Conservation (phyloP, 1,140 invertebrate species). For the Venturia canescens region DNA sequence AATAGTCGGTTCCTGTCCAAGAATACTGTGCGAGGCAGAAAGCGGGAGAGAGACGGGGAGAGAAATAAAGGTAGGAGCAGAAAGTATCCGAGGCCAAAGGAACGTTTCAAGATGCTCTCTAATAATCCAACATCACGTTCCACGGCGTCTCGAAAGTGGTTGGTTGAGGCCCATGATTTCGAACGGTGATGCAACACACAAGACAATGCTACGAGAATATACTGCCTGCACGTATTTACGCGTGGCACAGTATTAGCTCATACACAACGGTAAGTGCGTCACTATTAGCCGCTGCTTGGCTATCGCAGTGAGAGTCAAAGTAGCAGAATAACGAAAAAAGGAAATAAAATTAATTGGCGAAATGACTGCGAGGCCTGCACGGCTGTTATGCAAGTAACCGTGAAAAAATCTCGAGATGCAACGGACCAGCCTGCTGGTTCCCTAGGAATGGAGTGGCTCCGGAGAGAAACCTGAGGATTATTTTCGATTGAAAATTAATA, state of each 20-base stretch:
- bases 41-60: not conserved
- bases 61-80: not conserved
- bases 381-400: not conserved
- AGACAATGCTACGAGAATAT: constrained; percentile 17
- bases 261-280: too few relatives aligned
- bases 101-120: constrained; percentile 19
- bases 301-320: too few relatives aligned
- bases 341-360: not conserved
- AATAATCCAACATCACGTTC: constrained; percentile 26
- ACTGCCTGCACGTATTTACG: not conserved
- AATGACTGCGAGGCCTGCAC: not conserved
- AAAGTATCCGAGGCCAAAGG: constrained; percentile 28
- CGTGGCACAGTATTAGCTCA: not conserved
- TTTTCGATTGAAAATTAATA: not conserved
- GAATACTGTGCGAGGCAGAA: not conserved
- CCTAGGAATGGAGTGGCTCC: too few relatives aligned
- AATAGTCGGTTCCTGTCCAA: too few relatives aligned
- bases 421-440: not conserved
- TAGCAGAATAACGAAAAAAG: not conserved
- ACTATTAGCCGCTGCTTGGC: too few relatives aligned
- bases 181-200: constrained; percentile 25
- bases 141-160: not conserved
- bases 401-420: not conserved
- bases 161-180: not conserved
- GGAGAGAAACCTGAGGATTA: not conserved